Evolutionary conservation across 2,888 invertebrate species (phyloP).

Genomic region (Xanthia togata): DNA sequence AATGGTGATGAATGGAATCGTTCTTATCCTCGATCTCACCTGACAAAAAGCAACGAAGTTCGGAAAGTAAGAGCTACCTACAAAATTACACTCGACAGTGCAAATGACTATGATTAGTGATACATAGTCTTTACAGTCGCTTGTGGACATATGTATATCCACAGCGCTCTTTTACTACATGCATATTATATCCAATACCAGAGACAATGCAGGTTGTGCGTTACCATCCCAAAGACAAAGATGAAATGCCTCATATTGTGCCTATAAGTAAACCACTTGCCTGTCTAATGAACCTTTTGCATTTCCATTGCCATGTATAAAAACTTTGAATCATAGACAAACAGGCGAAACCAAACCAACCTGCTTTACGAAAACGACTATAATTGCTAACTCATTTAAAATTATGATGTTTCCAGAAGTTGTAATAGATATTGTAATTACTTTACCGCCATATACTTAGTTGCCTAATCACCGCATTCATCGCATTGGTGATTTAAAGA

Average conservation of each 20-base stretch:
- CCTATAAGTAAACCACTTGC: not conserved
- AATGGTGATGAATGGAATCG: not conserved
- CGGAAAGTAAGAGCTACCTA: not conserved
- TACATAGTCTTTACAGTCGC: not conserved
- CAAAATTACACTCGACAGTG: not conserved
- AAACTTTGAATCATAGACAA: conserved; percentile 42
- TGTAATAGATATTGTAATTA: conserved; percentile 57
- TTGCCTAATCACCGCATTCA: conserved; percentile 14
- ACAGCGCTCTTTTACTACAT: too few relatives aligned
- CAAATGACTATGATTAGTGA: not conserved
- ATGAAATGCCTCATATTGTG: not conserved
- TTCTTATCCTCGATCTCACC: not conserved
- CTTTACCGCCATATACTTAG: not conserved
- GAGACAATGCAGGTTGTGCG: not conserved
- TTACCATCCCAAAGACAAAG: not conserved
- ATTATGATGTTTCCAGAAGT: conserved; percentile 56
- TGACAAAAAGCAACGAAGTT: not conserved
- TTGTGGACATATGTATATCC: too few relatives aligned
- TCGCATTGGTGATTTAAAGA: not conserved
- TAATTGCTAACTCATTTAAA: conserved; percentile 53
- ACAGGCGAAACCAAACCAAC: conserved; percentile 36
- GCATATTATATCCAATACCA: not conserved
- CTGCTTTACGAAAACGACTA: conserved; percentile 53
- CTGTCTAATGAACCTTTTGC: conserved; percentile 27
- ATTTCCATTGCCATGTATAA: not conserved